Conservation (phyloP, 2,797 vertebrate species). For the Pipistrellus kuhlii region DNA sequence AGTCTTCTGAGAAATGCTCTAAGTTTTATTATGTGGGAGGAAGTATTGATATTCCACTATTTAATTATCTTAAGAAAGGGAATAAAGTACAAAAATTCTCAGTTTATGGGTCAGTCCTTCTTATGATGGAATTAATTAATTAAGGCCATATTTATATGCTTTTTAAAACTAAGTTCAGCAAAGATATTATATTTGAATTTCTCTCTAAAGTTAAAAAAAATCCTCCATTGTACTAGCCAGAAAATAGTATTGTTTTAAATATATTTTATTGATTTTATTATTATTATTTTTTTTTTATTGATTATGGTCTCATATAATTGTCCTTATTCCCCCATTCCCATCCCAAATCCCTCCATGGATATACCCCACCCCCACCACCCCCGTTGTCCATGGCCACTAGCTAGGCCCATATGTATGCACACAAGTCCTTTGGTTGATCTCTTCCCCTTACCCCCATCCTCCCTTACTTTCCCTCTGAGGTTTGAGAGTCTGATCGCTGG, state of each 20-base stretch:
- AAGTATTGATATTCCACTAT: neutral
- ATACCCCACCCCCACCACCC: too few species aligned
- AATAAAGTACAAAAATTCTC: neutral
- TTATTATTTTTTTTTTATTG: too few species aligned
- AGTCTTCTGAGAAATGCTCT: constrained; percentile 22
- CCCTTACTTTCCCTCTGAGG: too few species aligned
- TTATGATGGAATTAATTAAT: constrained; percentile 13
- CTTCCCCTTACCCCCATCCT: too few species aligned
- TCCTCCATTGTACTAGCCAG: neutral
- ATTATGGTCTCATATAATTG: too few species aligned
- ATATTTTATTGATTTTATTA: too few species aligned
- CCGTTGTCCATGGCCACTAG: too few species aligned
- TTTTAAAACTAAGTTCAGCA: neutral
- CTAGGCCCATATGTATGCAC: too few species aligned
- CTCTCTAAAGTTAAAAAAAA: constrained; percentile 22
- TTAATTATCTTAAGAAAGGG: constrained; percentile 13
- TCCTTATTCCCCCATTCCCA: too few species aligned
- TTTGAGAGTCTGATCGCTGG: too few species aligned
- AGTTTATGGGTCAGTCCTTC: neutral
- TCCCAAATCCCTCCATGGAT: too few species aligned
- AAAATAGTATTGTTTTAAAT: neutral
- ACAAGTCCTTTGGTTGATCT: too few species aligned
- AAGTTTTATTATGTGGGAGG: neutral
- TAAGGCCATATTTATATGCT: neutral
- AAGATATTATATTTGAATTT: neutral